These are phyloP conservation scores for Sogatella furcifera DNA, from an alignment of 1,140 invertebrate genomes.

Conservation along the genomic window DNA sequence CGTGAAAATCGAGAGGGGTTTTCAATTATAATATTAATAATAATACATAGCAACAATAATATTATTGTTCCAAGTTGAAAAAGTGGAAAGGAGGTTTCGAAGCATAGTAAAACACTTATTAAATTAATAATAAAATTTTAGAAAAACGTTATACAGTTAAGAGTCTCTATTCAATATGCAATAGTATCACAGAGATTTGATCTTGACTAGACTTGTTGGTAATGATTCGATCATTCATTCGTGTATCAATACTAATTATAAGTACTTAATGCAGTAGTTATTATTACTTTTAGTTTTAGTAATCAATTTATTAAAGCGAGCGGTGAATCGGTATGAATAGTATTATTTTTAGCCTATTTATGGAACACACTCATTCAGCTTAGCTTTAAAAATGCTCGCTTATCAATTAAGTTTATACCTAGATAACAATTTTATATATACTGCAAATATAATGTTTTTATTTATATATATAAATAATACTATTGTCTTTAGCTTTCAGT, in stretches of 20 bases:
- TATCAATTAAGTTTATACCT: background rate
- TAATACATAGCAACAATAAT: conserved; percentile 6
- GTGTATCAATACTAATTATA: background rate
- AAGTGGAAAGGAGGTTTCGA: conserved; percentile 13
- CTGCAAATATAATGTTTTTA: background rate
- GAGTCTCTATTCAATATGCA: conserved; percentile 11
- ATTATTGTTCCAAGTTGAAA: conserved; percentile 4
- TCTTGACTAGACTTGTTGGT: conserved; percentile 22
- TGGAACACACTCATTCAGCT: background rate
- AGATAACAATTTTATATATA: conserved; percentile 13
- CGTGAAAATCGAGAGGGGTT: conserved; percentile 10
- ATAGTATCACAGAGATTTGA: conserved; percentile 25
- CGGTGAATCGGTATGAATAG: background rate
- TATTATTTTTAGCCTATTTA: background rate
- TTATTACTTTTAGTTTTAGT: background rate
- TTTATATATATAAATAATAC: conserved; percentile 3
- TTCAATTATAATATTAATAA: conserved; percentile 4
- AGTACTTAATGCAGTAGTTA: background rate
- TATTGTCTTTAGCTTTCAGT: conserved; percentile 9
- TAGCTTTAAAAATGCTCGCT: background rate
- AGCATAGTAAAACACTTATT: conserved; percentile 9
- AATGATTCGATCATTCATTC: conserved; percentile 9
- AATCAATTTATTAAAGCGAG: background rate
- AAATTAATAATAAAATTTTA: conserved; percentile 16
- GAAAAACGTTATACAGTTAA: conserved; percentile 10